These are phyloP conservation scores for Thryonomys swinderianus DNA, from an alignment of 2,113 vertebrate genomes.

Conservation along the genomic window DNA sequence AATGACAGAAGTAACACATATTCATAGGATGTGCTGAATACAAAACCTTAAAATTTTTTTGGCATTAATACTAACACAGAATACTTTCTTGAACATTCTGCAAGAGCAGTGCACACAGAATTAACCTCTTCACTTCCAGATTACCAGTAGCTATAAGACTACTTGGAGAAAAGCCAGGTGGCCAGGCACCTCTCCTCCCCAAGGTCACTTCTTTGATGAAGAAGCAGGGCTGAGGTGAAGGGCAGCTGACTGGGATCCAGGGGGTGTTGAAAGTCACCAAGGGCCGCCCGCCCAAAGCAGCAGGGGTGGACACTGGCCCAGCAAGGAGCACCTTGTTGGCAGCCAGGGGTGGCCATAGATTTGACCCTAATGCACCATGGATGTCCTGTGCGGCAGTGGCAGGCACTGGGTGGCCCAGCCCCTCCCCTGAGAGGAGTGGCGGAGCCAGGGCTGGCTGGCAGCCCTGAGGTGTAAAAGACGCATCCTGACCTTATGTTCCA, in stretches of 20 bases:
- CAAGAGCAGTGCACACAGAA: slow-evolving; percentile 37
- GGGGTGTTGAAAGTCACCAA: background rate
- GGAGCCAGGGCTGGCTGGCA: background rate
- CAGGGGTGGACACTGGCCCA: background rate
- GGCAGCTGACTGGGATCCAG: background rate
- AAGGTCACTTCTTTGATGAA: background rate
- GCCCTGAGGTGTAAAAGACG: background rate
- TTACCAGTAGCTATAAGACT: slow-evolving; percentile 28
- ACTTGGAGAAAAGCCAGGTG: slow-evolving; percentile 42
- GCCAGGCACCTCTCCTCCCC: slow-evolving; percentile 1
- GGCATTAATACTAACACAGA: slow-evolving; percentile 64
- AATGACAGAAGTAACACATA: slow-evolving; percentile 23
- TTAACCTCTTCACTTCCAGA: slow-evolving; percentile 41
- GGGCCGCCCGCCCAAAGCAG: background rate
- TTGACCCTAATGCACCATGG: background rate
- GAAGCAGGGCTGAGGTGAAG: background rate
- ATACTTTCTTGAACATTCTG: slow-evolving; percentile 53
- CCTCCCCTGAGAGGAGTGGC: background rate
- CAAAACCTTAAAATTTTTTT: slow-evolving; percentile 68
- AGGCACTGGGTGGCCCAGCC: slow-evolving; percentile 56
- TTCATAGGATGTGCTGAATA: slow-evolving; percentile 41
- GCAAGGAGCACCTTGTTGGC: background rate
- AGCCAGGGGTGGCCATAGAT: background rate
- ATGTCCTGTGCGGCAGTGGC: background rate
- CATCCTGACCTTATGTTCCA: background rate